Base-by-base conservation (phyloP, 2,113 vertebrate genomes). In the Grantiella picta region DNA sequence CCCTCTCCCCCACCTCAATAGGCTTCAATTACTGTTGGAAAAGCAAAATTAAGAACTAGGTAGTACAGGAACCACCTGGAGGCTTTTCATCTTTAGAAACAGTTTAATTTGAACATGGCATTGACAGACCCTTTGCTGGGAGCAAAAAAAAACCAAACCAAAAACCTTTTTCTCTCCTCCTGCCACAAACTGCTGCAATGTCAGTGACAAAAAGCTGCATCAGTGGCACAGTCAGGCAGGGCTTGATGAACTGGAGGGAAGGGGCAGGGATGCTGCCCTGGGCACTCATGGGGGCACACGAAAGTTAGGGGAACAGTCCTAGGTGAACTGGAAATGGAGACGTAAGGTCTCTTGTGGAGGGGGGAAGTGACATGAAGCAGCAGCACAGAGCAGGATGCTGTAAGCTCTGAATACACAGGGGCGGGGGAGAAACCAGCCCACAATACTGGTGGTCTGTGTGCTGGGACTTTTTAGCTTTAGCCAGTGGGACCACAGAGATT, bases 1-100 rank as follows among this genome's bases (percentile, higher is more conserved):
- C 86, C 81, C 54, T 86, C 50, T 72, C 52, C 45, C 54, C 42
- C 84, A 92, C 79, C 35, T 66, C 81, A 92, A 8, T 29, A 89
- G 35, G 53, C 72, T 86, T 76, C 61, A 92, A 65, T 60, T 86
- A 82, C 16, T 66, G 33, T 10, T 42, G 66, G 79, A 84, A 92
- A 68, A 96, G 81, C 75, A 85, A 66, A 86, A 85, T 86, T 95
- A 83, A 92, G 86, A 86, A 27, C 40, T 44, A 63, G 56, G 17
- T 75, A 73, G 82, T 38, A 66, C 9, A 56, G 82, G 68, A 90
- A 83, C 12, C 64, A 95, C 75, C 76, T 71, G 68, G 52, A 88
- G 72, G 64, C 38, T 94, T 96, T 83, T 81, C 9, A 31, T 83
- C 76, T 77, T 69, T 70, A 81, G 64, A 83, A 88, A 64, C 0